phyloP scores from a whole-genome alignment of 2,113 vertebrate species.

The Capreolus pygargus region DNA sequence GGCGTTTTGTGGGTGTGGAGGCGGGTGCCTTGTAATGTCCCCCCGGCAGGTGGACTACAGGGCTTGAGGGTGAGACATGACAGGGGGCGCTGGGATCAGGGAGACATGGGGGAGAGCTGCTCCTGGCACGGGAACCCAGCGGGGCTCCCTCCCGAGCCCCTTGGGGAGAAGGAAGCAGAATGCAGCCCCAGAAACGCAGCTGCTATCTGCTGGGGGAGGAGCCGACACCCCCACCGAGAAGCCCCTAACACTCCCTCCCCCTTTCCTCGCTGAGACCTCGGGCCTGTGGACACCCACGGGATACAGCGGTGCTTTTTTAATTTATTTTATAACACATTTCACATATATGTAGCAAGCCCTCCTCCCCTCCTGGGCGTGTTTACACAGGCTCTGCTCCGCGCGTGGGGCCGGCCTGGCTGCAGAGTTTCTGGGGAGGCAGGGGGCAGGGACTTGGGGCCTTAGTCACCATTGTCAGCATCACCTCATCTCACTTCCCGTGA shows the following conservation, averaged over 20 bases:
- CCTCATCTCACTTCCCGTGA: constrained; percentile 55
- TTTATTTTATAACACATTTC: constrained; percentile 52
- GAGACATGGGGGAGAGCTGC: not conserved
- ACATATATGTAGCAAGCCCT: constrained; percentile 68
- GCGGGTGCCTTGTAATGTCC: not conserved
- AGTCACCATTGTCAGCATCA: constrained; percentile 50
- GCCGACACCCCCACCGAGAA: not conserved
- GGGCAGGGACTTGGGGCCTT: constrained; percentile 65
- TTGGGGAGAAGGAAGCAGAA: not conserved
- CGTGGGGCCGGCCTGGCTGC: constrained; percentile 13
- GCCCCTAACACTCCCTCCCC: not conserved
- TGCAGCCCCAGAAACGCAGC: not conserved
- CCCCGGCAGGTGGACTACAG: not conserved
- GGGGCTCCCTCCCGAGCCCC: not conserved
- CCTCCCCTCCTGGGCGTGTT: constrained; percentile 26
- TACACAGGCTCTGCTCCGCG: constrained; percentile 36
- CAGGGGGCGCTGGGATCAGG: not conserved
- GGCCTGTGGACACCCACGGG: constrained; percentile 38
- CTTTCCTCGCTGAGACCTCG: not conserved
- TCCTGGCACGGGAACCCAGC: not conserved
- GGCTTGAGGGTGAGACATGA: not conserved
- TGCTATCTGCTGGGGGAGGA: not conserved
- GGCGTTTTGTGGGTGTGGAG: not conserved
- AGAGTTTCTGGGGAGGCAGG: constrained; percentile 41
- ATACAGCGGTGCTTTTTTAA: constrained; percentile 70